A percentile compares a stretch with the other conserved stretches of the same genome.
These are phyloP conservation scores for Scytalopus superciliaris DNA, from an alignment of 2,113 vertebrate species.

Conservation along the genomic window DNA sequence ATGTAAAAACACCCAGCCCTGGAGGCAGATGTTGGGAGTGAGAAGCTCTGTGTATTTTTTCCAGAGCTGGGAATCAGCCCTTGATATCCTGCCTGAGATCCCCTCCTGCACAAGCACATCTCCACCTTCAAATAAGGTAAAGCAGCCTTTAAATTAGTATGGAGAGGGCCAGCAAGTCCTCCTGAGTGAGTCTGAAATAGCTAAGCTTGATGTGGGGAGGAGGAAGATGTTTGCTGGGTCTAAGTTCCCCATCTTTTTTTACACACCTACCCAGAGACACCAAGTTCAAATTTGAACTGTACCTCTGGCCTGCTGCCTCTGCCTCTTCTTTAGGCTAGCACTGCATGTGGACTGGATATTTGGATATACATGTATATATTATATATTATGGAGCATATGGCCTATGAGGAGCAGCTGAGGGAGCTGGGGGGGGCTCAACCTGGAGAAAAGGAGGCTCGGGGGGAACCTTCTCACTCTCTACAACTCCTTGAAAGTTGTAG, in stretches of 20 bases:
- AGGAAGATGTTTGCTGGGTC: not conserved
- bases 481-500: not conserved
- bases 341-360: not conserved
- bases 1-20: not conserved
- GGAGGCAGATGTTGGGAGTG: not conserved
- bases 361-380: not conserved
- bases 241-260: not conserved
- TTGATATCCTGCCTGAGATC: rapidly evolving
- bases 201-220: not conserved
- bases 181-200: not conserved
- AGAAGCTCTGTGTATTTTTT: not conserved
- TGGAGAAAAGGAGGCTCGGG: not conserved
- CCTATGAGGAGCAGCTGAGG: not conserved
- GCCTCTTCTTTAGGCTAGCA: not conserved
- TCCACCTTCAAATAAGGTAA: not conserved
- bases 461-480: not conserved
- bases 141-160: not conserved
- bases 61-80: not conserved
- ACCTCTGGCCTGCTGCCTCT: not conserved
- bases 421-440: not conserved
- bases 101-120: not conserved
- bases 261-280: too few relatives aligned
- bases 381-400: not conserved
- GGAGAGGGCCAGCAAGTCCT: not conserved
- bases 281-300: not conserved